Conservation (phyloP, 1,140 invertebrate species). For the Monomorium pharaonis region DNA sequence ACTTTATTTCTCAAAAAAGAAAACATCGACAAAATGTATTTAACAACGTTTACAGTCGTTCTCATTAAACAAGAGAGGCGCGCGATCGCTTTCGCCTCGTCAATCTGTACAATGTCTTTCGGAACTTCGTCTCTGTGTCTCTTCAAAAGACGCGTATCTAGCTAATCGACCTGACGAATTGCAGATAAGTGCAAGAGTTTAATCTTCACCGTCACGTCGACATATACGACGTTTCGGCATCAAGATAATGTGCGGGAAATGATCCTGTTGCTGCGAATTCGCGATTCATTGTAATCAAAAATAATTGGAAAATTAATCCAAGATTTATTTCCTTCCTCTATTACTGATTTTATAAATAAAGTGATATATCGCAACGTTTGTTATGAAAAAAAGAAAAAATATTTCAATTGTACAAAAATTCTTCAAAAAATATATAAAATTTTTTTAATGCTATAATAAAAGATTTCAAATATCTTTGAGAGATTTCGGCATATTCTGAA, state of each 20-base stretch:
- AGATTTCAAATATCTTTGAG: neutral
- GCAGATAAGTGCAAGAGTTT: neutral
- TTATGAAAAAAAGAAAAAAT: neutral
- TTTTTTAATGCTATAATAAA: neutral
- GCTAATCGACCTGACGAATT: neutral
- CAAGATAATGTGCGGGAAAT: neutral
- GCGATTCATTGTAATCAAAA: conserved; percentile 1
- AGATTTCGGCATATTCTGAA: neutral
- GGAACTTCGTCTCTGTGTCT: neutral
- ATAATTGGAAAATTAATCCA: conserved; percentile 16
- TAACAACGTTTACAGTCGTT: conserved; percentile 28
- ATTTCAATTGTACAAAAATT: neutral
- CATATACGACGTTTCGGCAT: neutral
- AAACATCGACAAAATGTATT: conserved; percentile 47
- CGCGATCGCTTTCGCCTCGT: neutral
- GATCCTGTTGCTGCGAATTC: neutral
- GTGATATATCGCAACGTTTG: neutral
- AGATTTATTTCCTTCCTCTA: neutral
- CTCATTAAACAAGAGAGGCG: conserved; percentile 9
- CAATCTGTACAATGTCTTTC: conserved; percentile 15
- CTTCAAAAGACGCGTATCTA: conserved; percentile 20
- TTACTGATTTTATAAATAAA: too few species aligned
- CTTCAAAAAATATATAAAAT: neutral
- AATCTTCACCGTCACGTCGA: neutral
- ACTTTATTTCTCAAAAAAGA: conserved; percentile 53